phyloP scores from a whole-genome alignment of 2,888 invertebrate species.

The Colostygia pectinataria region DNA sequence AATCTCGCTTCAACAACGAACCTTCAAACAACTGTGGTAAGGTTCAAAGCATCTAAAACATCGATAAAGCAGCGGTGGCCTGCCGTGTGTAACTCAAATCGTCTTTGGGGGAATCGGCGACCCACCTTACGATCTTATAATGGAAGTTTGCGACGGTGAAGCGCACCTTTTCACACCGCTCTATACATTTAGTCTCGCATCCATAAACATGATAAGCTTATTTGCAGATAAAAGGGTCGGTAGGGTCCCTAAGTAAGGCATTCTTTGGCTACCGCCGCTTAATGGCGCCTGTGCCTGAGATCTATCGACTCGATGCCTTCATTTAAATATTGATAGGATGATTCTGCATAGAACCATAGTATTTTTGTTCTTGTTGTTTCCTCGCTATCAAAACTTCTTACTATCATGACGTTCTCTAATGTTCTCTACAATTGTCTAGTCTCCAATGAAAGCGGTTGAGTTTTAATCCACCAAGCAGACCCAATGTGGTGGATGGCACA shows the following conservation, averaged over 20 bases:
- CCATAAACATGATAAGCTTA: conserved; percentile 78
- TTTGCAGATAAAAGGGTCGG: conserved; percentile 78
- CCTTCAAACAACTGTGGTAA: conserved; percentile 8
- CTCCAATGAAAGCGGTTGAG: too few relatives aligned
- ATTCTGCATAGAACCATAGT: conserved; percentile 30
- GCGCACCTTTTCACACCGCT: conserved; percentile 58
- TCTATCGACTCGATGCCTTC: conserved; percentile 64
- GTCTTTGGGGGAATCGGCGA: conserved; percentile 43
- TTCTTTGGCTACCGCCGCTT: conserved; percentile 75
- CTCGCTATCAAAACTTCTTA: too few relatives aligned
- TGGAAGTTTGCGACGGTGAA: conserved; percentile 63
- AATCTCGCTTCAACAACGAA: conserved; percentile 1
- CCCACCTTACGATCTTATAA: conserved; percentile 54
- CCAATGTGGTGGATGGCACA: too few relatives aligned
- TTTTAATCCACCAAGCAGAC: too few relatives aligned
- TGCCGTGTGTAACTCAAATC: conserved; percentile 38
- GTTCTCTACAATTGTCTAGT: too few relatives aligned
- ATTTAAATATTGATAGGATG: conserved; percentile 76
- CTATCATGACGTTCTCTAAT: too few relatives aligned
- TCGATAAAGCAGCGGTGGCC: conserved; percentile 18
- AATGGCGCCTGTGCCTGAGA: conserved; percentile 72
- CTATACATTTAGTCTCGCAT: conserved; percentile 66
- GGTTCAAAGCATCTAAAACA: conserved; percentile 20
- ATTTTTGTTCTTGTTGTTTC: too few relatives aligned
- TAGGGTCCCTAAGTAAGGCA: conserved; percentile 71